Evolutionary conservation across 2,113 vertebrate genomes (phyloP).

Genomic region (Myotis yumanensis): DNA sequence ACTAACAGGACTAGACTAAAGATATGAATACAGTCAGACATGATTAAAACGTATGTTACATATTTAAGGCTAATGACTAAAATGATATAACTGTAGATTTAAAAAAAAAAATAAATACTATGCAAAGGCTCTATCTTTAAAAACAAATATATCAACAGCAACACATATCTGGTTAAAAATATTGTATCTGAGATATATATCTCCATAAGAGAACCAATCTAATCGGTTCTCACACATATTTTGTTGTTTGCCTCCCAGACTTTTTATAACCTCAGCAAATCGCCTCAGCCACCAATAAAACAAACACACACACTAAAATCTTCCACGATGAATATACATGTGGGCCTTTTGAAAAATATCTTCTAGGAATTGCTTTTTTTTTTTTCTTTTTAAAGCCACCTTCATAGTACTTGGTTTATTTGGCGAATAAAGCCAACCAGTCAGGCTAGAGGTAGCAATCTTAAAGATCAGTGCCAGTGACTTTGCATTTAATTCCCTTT

Average conservation of each 20-base stretch:
- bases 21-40: neutral
- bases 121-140: neutral
- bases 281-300: neutral
- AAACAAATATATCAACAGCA: neutral
- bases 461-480: neutral
- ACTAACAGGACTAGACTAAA: neutral
- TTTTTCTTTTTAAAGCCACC: constrained; percentile 7
- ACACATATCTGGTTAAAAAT: neutral
- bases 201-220: neutral
- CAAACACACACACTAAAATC: neutral
- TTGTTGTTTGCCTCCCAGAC: neutral
- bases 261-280: constrained; percentile 16
- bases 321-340: neutral
- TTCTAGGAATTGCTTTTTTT: neutral
- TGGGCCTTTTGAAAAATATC: neutral
- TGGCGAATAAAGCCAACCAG: neutral
- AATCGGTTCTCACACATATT: neutral
- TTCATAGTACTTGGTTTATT: neutral
- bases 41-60: neutral
- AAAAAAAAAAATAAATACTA: neutral
- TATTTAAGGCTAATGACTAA: neutral
- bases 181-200: neutral
- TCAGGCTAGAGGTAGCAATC: neutral
- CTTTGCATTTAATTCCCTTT: neutral
- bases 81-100: neutral